Conservation (phyloP, 2,113 vertebrate genomes). For the Hydrolagus affinis region DNA sequence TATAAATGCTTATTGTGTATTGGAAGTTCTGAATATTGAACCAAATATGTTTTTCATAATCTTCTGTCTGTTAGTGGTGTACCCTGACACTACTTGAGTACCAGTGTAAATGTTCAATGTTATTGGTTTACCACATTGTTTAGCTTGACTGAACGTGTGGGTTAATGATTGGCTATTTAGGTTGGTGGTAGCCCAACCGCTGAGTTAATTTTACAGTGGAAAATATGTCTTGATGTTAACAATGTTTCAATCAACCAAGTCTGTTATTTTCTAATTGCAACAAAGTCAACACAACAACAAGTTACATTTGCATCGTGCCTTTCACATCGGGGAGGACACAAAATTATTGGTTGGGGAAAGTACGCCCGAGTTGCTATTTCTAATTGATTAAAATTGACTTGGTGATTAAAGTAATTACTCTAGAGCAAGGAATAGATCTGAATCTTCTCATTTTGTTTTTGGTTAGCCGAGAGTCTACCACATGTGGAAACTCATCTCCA, state of each 20-base stretch:
- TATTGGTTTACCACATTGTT: neutral
- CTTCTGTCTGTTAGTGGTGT: no score
- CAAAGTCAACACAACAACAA: neutral
- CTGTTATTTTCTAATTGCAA: neutral
- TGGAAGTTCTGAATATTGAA: neutral
- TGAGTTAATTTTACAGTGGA: neutral
- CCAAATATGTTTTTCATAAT: neutral
- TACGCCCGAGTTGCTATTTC: neutral
- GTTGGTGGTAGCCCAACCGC: neutral
- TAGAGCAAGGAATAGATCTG: neutral
- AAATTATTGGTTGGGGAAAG: neutral
- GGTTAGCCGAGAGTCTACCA: no score
- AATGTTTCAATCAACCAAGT: neutral
- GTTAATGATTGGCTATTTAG: neutral
- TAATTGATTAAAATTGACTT: neutral
- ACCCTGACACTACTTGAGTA: no score
- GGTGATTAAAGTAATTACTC: neutral
- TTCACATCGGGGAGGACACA: neutral
- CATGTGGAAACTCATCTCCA: no score
- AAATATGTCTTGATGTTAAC: neutral
- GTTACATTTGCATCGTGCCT: no score
- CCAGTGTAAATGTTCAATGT: no score
- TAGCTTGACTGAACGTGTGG: no score
- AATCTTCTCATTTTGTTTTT: neutral
- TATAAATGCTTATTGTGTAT: neutral